These are phyloP conservation scores for Philereme transversata DNA, from an alignment of 2,888 invertebrate genomes.

Conservation along the genomic window DNA sequence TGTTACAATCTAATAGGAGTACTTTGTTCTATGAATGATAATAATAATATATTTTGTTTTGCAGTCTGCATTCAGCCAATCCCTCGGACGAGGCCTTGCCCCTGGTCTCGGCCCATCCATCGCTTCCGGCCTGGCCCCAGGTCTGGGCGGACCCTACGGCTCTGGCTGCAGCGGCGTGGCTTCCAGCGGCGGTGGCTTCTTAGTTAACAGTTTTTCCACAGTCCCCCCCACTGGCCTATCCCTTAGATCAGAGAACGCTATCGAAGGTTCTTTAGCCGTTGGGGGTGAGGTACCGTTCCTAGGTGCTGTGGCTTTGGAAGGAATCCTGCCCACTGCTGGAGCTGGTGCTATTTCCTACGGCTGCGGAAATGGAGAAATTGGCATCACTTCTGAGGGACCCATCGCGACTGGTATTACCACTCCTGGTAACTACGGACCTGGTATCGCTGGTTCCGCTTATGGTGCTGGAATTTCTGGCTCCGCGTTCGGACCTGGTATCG, in stretches of 20 bases:
- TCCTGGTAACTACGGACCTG: constrained; percentile 9
- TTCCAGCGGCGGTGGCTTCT: constrained; percentile 54
- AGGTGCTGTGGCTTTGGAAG: constrained; percentile 55
- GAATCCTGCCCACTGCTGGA: constrained; percentile 54
- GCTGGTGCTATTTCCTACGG: constrained; percentile 53
- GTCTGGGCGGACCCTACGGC: constrained; percentile 18
- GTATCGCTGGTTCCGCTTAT: background rate
- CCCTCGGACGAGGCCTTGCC: constrained; percentile 32
- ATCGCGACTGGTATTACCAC: constrained; percentile 29
- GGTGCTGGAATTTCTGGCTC: no score
- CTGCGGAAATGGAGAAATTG: constrained; percentile 52
- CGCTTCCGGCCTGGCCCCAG: background rate
- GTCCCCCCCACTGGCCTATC: constrained; percentile 54
- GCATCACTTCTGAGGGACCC: constrained; percentile 41
- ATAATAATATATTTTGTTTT: background rate
- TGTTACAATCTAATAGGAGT: no score
- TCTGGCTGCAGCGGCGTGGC: constrained; percentile 41
- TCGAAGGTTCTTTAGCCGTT: constrained; percentile 53
- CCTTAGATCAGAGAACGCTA: constrained; percentile 55
- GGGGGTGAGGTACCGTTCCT: constrained; percentile 59
- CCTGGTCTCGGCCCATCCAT: constrained; percentile 19
- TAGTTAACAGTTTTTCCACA: constrained; percentile 52
- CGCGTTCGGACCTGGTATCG: no score
- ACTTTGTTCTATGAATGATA: no score
- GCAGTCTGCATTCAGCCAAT: constrained; percentile 39